Evolutionary conservation across 2,888 invertebrate genomes (phyloP).

Genomic region (Ennomos fuscantarius): DNA sequence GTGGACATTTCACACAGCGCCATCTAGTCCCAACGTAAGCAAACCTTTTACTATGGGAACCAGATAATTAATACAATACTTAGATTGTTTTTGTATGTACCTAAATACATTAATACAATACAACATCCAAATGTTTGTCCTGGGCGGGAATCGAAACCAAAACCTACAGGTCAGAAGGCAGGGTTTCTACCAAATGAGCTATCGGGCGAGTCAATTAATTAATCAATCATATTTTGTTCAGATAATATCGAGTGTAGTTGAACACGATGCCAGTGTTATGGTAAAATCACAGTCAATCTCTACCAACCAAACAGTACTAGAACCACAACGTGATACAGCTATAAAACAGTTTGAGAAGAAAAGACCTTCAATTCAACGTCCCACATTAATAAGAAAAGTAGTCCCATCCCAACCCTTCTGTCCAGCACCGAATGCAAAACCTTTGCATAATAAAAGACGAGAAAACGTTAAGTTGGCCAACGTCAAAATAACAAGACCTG

Average conservation of each 20-base stretch:
- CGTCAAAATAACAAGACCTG: constrained; percentile 20
- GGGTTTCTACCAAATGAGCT: too few species aligned
- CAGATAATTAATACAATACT: too few species aligned
- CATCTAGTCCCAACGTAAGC: too few species aligned
- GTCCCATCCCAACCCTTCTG: constrained; percentile 6
- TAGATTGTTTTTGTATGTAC: too few species aligned
- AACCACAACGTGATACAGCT: constrained; percentile 4
- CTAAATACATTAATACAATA: too few species aligned
- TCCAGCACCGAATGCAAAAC: constrained; percentile 22
- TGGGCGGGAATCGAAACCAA: too few species aligned
- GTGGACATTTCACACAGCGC: too few species aligned
- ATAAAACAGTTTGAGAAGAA: constrained; percentile 19
- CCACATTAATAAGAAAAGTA: constrained; percentile 22
- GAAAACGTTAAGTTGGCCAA: constrained; percentile 24
- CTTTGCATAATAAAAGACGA: constrained; percentile 24
- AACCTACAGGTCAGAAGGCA: too few species aligned
- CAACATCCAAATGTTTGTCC: too few species aligned
- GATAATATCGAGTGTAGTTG: constrained; percentile 29
- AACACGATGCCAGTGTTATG: constrained; percentile 24
- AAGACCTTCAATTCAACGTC: constrained; percentile 19
- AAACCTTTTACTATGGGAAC: too few species aligned
- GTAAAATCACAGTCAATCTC: constrained; percentile 20
- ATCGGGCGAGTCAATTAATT: too few species aligned
- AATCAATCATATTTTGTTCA: constrained; percentile 8
- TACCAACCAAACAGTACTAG: background rate